phyloP scores from a whole-genome alignment of 2,797 vertebrate genomes.

The Limosa lapponica region DNA sequence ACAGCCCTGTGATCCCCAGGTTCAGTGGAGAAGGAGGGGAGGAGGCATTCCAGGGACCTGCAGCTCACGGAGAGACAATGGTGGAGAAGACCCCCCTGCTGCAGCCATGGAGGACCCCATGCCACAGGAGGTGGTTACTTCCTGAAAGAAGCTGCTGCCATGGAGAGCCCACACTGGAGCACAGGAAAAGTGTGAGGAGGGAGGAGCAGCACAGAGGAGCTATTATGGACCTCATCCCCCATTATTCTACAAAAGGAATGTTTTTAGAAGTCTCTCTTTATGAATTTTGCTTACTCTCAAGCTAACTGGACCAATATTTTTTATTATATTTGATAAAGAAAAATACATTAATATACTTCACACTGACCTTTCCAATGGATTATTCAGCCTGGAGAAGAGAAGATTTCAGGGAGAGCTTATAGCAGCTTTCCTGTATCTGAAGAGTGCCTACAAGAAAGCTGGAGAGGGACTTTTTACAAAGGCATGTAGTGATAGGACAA shows the following conservation, averaged over 20 bases:
- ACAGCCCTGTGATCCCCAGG: neutral
- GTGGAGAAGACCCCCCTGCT: neutral
- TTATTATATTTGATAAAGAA: neutral
- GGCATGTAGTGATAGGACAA: neutral
- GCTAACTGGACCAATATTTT: neutral
- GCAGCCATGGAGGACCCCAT: accelerated
- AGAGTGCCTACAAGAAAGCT: too few species aligned
- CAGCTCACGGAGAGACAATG: accelerated
- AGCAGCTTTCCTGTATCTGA: neutral
- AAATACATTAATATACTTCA: neutral
- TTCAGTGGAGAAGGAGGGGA: neutral
- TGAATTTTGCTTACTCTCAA: neutral
- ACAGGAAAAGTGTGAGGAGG: neutral
- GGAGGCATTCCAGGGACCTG: neutral
- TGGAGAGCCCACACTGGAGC: neutral
- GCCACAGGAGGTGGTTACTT: neutral
- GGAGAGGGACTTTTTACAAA: too few species aligned
- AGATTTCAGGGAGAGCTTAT: neutral
- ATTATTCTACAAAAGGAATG: neutral
- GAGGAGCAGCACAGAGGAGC: neutral
- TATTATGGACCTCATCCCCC: accelerated
- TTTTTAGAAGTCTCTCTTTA: neutral
- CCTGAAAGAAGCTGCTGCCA: accelerated
- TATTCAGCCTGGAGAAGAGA: neutral
- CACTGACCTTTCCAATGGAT: neutral